These are phyloP conservation scores for Phortica magna DNA, from an alignment of 2,888 invertebrate genomes.

Conservation along the genomic window DNA sequence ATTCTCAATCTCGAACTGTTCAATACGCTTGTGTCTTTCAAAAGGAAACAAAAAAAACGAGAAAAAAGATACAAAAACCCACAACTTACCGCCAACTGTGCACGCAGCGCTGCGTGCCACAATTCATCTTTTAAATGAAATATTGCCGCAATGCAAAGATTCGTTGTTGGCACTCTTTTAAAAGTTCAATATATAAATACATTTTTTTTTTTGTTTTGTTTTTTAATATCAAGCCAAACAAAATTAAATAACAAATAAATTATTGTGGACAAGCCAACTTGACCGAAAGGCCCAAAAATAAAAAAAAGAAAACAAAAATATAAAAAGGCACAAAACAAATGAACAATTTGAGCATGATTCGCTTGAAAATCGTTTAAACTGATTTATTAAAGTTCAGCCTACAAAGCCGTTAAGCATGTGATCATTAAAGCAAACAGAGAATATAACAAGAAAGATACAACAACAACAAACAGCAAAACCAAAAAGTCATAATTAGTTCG, in stretches of 20 bases:
- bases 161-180: constrained; percentile 45
- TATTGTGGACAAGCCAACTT: neutral
- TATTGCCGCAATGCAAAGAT: constrained; percentile 46
- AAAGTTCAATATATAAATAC: constrained; percentile 23
- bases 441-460: constrained; percentile 12
- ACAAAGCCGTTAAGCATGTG: constrained; percentile 56
- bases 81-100: constrained; percentile 21
- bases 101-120: constrained; percentile 24
- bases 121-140: constrained; percentile 44
- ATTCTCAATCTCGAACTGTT: neutral
- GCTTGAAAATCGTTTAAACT: constrained; percentile 57
- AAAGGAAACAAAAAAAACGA: neutral
- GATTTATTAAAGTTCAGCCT: constrained; percentile 59
- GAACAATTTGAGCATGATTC: constrained; percentile 29
- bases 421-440: constrained; percentile 41
- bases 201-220: constrained; percentile 30
- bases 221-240: constrained; percentile 43
- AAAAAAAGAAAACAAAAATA: neutral
- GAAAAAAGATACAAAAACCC: neutral
- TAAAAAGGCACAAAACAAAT: constrained; percentile 34
- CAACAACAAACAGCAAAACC: neutral
- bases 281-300: neutral
- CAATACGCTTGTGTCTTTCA: neutral
- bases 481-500: constrained; percentile 20
- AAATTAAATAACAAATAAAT: constrained; percentile 36